Evolutionary conservation across 2,797 vertebrate species (phyloP).

Genomic region (Hafferia zeledoni): DNA sequence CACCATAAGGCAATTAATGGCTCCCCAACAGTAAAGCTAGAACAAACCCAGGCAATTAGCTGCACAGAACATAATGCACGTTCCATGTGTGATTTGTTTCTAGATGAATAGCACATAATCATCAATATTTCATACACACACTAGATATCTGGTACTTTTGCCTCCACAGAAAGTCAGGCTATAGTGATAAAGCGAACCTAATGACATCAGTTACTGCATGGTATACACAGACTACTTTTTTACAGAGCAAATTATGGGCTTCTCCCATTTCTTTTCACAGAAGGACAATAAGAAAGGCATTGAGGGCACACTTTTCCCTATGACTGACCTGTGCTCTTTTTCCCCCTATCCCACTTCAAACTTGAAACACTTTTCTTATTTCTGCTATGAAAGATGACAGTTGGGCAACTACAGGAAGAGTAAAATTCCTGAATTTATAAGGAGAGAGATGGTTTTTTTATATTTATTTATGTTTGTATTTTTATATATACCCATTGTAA

Average conservation of each 20-base stretch:
- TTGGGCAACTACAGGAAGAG: background rate
- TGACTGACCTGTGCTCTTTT: background rate
- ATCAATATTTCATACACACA: background rate
- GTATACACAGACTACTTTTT: background rate
- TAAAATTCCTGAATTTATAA: background rate
- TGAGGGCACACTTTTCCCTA: background rate
- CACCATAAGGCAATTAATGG: background rate
- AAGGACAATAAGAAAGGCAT: background rate
- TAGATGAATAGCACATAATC: background rate
- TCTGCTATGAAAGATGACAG: background rate
- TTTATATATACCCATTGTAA: background rate
- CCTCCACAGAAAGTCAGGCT: background rate
- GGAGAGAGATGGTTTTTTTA: background rate
- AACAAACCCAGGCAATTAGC: background rate
- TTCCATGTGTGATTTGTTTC: background rate
- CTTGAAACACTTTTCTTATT: background rate
- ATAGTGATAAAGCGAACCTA: background rate
- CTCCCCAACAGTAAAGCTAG: background rate
- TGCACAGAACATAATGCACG: background rate
- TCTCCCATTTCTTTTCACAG: background rate
- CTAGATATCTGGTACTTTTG: background rate
- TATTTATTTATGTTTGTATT: background rate
- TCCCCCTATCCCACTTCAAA: background rate
- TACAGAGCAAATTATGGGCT: accelerated
- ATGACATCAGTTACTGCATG: background rate